Percentiles rank a stretch among this genome's conserved stretches.
These are phyloP conservation scores for Drosophila mojavensis DNA, from an alignment of 1,140 invertebrate genomes.

Conservation along the genomic window DNA sequence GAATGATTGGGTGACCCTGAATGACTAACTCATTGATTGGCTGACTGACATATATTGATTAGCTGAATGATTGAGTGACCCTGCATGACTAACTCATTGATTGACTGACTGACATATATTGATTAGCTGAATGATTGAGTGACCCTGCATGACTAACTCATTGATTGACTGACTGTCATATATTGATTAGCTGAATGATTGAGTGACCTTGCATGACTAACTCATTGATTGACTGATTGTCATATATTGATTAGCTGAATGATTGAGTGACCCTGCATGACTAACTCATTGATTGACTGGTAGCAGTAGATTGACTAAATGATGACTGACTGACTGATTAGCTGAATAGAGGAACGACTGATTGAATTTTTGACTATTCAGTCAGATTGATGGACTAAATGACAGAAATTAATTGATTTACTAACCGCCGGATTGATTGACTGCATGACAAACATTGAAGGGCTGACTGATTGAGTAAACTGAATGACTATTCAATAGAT, in stretches of 20 bases:
- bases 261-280: not conserved
- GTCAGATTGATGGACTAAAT: too few species aligned
- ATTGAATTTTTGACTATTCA: too few species aligned
- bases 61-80: too few species aligned
- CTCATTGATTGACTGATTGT: constrained; percentile 1
- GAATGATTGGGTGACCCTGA: not conserved
- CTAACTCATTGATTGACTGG: not conserved
- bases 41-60: too few species aligned
- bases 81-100: too few species aligned
- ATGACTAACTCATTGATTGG: too few species aligned
- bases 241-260: not conserved
- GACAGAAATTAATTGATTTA: not conserved
- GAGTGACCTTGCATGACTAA: not conserved
- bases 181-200: not conserved
- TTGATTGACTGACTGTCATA: not conserved
- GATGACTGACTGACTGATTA: not conserved
- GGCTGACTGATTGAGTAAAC: not conserved
- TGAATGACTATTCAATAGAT: not conserved
- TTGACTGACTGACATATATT: not conserved
- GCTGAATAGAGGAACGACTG: too few species aligned
- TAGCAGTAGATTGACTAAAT: not conserved
- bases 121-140: not conserved
- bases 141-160: not conserved
- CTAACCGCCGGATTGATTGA: not conserved
- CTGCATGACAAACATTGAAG: not conserved